A percentile compares a stretch with the other conserved stretches of the same genome.
These are phyloP conservation scores for Limenitis arthemis DNA, from an alignment of 2,888 invertebrate genomes.

Conservation along the genomic window DNA sequence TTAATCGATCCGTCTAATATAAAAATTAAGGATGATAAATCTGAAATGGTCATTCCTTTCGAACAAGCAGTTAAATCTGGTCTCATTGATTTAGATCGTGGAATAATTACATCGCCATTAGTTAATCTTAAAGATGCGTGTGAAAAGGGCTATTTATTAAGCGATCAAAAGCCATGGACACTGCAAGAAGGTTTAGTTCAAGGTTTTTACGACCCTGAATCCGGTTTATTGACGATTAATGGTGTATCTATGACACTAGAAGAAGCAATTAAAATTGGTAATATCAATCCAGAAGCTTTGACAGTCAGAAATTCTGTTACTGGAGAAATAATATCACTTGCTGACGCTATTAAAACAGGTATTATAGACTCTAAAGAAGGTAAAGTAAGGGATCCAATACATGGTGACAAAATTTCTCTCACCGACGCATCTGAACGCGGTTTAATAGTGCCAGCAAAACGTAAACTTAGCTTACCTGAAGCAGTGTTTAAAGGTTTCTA, in stretches of 20 bases:
- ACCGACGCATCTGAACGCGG: slow-evolving; percentile 89
- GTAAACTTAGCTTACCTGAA: slow-evolving; percentile 87
- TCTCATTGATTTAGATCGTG: slow-evolving; percentile 79
- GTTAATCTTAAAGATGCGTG: slow-evolving; percentile 85
- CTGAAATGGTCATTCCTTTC: slow-evolving; percentile 76
- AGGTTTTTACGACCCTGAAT: slow-evolving; percentile 82
- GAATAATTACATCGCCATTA: slow-evolving; percentile 77
- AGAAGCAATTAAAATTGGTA: slow-evolving; percentile 80
- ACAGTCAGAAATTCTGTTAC: slow-evolving; percentile 86
- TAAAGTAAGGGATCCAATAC: slow-evolving; percentile 82
- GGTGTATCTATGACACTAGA: slow-evolving; percentile 79
- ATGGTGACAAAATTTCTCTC: slow-evolving; percentile 81
- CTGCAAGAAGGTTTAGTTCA: slow-evolving; percentile 87
- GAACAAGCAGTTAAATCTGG: slow-evolving; percentile 79
- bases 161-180: slow-evolving; percentile 85
- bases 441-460: slow-evolving; percentile 84
- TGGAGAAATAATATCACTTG: slow-evolving; percentile 84
- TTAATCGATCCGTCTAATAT: slow-evolving; percentile 81
- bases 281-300: slow-evolving; percentile 83
- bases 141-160: slow-evolving; percentile 85
- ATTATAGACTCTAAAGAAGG: slow-evolving; percentile 86
- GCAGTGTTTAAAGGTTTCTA: slow-evolving; percentile 94
- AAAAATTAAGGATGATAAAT: slow-evolving; percentile 81
- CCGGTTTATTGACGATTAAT: slow-evolving; percentile 80
- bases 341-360: slow-evolving; percentile 83